phyloP scores from a whole-genome alignment of 2,797 vertebrate species.

The Aythya fuligula region DNA sequence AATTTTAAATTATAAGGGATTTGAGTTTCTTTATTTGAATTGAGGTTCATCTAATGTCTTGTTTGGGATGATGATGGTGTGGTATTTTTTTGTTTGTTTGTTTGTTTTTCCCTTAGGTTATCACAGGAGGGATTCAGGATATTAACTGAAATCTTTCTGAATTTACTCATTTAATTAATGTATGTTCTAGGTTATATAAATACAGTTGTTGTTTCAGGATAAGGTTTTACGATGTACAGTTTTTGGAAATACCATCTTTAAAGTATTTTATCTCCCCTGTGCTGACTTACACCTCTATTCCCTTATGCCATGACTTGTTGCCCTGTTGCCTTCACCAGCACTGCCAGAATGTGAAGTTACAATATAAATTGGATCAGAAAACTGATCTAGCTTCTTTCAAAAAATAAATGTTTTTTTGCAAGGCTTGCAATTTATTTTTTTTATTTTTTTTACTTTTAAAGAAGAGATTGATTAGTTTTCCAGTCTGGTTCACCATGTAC shows the following conservation, averaged over 20 bases:
- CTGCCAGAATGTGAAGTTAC: neutral
- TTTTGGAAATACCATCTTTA: neutral
- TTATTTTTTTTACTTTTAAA: neutral
- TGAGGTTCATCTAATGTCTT: neutral
- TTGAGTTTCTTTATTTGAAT: neutral
- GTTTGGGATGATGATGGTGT: neutral
- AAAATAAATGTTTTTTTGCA: neutral
- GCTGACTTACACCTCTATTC: neutral
- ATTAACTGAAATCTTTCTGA: neutral
- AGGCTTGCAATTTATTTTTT: neutral
- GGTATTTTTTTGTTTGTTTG: too few relatives aligned
- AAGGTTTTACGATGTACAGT: neutral
- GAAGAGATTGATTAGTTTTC: neutral
- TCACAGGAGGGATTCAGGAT: neutral
- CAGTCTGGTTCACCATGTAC: neutral
- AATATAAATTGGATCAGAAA: neutral
- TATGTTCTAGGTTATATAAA: neutral
- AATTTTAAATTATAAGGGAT: neutral
- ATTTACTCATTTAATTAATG: neutral
- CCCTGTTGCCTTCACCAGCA: neutral
- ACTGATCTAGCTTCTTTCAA: neutral
- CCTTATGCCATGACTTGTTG: neutral
- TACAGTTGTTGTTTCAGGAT: neutral
- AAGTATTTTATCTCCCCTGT: neutral
- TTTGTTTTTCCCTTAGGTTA: neutral